A percentile compares a stretch with the other conserved stretches of the same genome.
Conservation (phyloP, 2,797 vertebrate genomes). For the Enteromius mattozi region DNA sequence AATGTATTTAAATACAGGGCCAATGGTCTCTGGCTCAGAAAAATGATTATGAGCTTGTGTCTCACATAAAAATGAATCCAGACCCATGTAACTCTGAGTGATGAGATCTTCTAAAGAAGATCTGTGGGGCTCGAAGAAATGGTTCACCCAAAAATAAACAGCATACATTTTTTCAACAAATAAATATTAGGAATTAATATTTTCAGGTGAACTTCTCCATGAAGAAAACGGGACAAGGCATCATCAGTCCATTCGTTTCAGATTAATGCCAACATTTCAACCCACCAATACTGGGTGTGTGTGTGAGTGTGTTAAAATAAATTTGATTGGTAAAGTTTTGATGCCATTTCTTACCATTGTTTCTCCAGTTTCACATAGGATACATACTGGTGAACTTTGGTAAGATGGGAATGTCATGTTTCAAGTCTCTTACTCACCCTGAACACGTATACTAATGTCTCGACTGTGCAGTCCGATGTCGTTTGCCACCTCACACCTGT, state of each 20-base stretch:
- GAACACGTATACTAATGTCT: slow-evolving; percentile 90
- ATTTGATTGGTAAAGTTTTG: background rate
- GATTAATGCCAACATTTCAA: background rate
- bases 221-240: background rate
- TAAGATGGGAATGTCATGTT: background rate
- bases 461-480: slow-evolving; percentile 90
- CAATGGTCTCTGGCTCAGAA: background rate
- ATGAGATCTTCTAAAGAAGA: slow-evolving; percentile 4
- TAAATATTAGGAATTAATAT: background rate
- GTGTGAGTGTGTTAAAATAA: background rate
- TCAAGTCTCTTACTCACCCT: slow-evolving; percentile 84
- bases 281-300: background rate
- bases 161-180: background rate
- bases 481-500: slow-evolving; percentile 93
- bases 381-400: background rate
- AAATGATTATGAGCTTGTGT: background rate
- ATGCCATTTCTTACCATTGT: background rate
- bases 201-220: background rate
- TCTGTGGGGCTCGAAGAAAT: background rate
- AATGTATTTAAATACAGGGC: background rate
- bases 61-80: background rate
- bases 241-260: background rate
- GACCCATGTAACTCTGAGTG: background rate
- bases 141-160: background rate
- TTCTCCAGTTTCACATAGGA: background rate